These are phyloP conservation scores for Clostera curtula DNA, from an alignment of 2,888 invertebrate genomes.

Conservation along the genomic window DNA sequence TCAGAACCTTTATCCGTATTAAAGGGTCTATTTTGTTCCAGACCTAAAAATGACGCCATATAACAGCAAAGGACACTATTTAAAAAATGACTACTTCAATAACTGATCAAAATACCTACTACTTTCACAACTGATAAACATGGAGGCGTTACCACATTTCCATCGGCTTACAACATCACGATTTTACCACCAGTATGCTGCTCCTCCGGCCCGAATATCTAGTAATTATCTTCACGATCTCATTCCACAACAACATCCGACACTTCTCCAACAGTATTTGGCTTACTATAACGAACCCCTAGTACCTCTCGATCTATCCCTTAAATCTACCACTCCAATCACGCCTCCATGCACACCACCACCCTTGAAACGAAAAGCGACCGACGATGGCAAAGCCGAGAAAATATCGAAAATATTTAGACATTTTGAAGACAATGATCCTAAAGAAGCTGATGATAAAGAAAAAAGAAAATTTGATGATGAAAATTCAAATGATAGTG, in stretches of 20 bases:
- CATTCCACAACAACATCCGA: conserved; percentile 61
- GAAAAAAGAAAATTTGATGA: conserved; percentile 47
- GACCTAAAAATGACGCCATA: conserved; percentile 18
- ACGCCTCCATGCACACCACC: conserved; percentile 87
- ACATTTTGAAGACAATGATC: conserved; percentile 54
- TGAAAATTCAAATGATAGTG: conserved; percentile 56
- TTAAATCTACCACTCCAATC: conserved; percentile 82
- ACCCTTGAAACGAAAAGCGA: conserved; percentile 71
- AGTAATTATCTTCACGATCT: conserved; percentile 61
- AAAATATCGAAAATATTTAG: conserved; percentile 60
- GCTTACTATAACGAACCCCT: conserved; percentile 77
- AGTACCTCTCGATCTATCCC: conserved; percentile 83
- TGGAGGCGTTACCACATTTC: conserved; percentile 64
- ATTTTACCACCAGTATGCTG: conserved; percentile 62
- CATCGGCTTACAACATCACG: conserved; percentile 54
- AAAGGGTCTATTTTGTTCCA: conserved; percentile 31
- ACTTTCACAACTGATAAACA: conserved; percentile 23
- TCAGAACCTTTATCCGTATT: conserved; percentile 6
- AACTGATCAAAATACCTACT: conserved; percentile 11
- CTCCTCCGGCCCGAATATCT: conserved; percentile 52
- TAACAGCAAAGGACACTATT: conserved; percentile 9
- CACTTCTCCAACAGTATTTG: conserved; percentile 69
- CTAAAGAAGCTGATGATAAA: conserved; percentile 39
- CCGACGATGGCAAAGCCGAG: conserved; percentile 45
- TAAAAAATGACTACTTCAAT: conserved; percentile 16